These are phyloP conservation scores for Harpagoxenus sublaevis DNA, from an alignment of 2,888 invertebrate species.

Conservation along the genomic window DNA sequence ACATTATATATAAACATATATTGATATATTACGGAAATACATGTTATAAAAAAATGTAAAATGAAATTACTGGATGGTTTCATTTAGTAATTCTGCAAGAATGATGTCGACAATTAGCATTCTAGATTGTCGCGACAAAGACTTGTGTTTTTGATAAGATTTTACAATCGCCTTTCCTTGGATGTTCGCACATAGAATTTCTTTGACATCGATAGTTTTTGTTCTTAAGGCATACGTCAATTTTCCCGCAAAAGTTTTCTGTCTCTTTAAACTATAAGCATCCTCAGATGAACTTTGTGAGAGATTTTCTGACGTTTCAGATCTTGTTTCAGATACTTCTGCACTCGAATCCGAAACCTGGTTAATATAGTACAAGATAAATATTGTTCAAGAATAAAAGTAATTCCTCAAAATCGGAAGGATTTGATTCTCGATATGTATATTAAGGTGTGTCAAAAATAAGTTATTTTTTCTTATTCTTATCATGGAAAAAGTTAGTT, in stretches of 20 bases:
- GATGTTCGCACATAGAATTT: not conserved
- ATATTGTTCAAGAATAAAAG: too few relatives aligned
- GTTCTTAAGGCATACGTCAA: not conserved
- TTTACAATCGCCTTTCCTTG: not conserved
- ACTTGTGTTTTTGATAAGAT: not conserved
- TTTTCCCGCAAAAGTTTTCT: not conserved
- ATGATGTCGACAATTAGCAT: conserved; percentile 7
- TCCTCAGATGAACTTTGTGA: conserved; percentile 17
- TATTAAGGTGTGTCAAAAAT: not conserved
- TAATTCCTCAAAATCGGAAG: too few relatives aligned
- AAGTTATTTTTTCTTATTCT: not conserved
- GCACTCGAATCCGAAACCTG: not conserved
- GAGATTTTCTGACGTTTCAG: not conserved
- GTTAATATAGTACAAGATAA: not conserved
- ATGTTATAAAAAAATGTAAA: conserved; percentile 5
- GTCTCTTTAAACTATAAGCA: not conserved
- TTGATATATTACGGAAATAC: too few relatives aligned
- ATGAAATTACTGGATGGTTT: not conserved
- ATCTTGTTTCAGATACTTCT: not conserved
- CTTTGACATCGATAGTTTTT: not conserved
- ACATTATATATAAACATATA: not conserved
- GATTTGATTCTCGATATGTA: not conserved
- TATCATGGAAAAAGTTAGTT: not conserved
- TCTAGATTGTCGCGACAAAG: not conserved
- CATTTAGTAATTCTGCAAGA: not conserved